Conservation (phyloP, 2,797 vertebrate species). For the Basileuterus tristriatus region DNA sequence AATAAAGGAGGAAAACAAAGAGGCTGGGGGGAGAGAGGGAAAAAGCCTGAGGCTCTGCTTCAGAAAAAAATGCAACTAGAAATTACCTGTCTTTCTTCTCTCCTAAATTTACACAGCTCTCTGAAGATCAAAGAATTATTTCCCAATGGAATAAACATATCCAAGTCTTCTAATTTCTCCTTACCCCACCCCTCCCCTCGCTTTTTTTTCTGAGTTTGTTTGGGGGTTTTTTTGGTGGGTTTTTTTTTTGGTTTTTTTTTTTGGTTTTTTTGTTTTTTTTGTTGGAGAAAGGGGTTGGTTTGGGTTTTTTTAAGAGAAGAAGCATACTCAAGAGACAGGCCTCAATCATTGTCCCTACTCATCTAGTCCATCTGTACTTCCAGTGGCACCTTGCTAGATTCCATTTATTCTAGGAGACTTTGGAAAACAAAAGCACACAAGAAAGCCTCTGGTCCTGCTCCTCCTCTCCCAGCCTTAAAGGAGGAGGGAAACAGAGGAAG, state of each 20-base stretch:
- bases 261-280: no score
- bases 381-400: neutral
- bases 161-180: neutral
- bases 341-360: neutral
- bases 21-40: neutral
- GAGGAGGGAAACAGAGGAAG: neutral
- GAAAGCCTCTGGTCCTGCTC: neutral
- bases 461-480: neutral
- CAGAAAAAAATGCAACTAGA: slow-evolving; percentile 5
- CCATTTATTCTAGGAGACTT: neutral
- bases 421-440: neutral
- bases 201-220: neutral
- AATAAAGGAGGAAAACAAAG: neutral
- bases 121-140: slow-evolving; percentile 58
- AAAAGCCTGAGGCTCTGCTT: neutral
- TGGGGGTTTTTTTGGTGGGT: no score
- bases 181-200: fast-evolving
- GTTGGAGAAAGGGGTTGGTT: no score
- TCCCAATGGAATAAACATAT: slow-evolving; percentile 48
- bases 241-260: no score
- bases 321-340: neutral
- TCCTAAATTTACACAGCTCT: slow-evolving; percentile 48
- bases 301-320: neutral
- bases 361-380: neutral
- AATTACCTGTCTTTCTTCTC: slow-evolving; percentile 49